Percentiles rank a stretch among this genome's conserved stretches.
Evolutionary conservation across 1,140 invertebrate species (phyloP).

Genomic region (Drosophila pachea): DNA sequence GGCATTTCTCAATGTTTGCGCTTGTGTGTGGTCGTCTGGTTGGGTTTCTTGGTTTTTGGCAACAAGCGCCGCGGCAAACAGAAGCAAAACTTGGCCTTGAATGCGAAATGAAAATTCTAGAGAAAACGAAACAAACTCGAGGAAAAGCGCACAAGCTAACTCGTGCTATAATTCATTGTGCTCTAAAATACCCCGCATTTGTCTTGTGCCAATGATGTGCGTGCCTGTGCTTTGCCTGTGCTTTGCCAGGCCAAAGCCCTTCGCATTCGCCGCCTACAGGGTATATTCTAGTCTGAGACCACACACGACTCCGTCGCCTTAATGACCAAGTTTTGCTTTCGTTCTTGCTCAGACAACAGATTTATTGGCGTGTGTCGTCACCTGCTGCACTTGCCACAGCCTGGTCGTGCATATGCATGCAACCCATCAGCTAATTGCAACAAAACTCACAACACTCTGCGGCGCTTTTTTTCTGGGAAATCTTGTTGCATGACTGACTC

Average conservation of each 20-base stretch:
- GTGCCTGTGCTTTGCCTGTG: no score
- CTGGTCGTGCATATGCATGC: constrained; percentile 24
- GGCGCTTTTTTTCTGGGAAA: constrained; percentile 43
- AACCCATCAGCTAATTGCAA: constrained; percentile 53
- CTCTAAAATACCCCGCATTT: background rate
- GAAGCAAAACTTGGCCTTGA: constrained; percentile 49
- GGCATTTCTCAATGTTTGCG: background rate
- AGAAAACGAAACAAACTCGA: constrained; percentile 17
- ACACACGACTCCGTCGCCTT: background rate
- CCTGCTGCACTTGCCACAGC: constrained; percentile 19
- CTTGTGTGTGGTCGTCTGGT: constrained; percentile 4
- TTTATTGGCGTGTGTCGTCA: constrained; percentile 41
- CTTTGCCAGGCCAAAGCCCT: no score
- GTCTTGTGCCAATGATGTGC: no score
- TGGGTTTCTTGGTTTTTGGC: constrained; percentile 29
- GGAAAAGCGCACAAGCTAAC: constrained; percentile 1
- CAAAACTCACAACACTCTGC: constrained; percentile 33
- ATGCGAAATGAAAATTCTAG: constrained; percentile 58
- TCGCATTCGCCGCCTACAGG: background rate
- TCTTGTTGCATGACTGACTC: constrained; percentile 63
- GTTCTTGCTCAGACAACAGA: constrained; percentile 14
- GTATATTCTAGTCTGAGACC: constrained; percentile 14
- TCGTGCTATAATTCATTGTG: background rate
- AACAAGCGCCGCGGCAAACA: constrained; percentile 27
- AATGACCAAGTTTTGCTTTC: background rate